These are phyloP conservation scores for Beris chalybata DNA, from an alignment of 2,888 invertebrate genomes.

Conservation along the genomic window DNA sequence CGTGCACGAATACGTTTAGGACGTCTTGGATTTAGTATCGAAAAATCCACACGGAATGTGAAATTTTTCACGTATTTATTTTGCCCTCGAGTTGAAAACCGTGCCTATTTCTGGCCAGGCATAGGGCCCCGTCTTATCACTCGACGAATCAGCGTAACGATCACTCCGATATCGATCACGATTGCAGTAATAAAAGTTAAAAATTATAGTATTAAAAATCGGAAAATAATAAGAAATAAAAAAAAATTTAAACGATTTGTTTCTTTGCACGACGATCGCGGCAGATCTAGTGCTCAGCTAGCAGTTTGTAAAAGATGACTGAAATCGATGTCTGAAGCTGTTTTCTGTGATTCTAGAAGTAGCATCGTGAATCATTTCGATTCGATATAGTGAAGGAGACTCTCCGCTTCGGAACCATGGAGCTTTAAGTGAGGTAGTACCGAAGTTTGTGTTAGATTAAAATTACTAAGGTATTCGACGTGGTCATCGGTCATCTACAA, in stretches of 20 bases:
- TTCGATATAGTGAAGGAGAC: constrained; percentile 26
- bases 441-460: too few relatives aligned
- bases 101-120: too few relatives aligned
- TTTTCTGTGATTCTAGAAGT: constrained; percentile 21
- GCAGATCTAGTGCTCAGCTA: constrained; percentile 9
- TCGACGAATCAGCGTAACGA: too few relatives aligned
- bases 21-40: not conserved
- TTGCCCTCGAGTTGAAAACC: too few relatives aligned
- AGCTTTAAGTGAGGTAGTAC: constrained; percentile 1
- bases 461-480: too few relatives aligned
- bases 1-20: constrained; percentile 6
- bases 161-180: too few relatives aligned
- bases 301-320: constrained; percentile 24
- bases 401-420: constrained; percentile 23
- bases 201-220: constrained; percentile 5
- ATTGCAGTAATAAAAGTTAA: not conserved
- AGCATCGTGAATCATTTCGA: constrained; percentile 17
- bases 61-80: too few relatives aligned
- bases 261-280: constrained; percentile 4
- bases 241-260: not conserved
- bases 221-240: not conserved
- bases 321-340: constrained; percentile 6
- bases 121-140: too few relatives aligned
- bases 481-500: too few relatives aligned
- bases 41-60: too few relatives aligned